Evolutionary conservation across 2,888 invertebrate genomes (phyloP).

Genomic region (Barypeithes pellucidus): DNA sequence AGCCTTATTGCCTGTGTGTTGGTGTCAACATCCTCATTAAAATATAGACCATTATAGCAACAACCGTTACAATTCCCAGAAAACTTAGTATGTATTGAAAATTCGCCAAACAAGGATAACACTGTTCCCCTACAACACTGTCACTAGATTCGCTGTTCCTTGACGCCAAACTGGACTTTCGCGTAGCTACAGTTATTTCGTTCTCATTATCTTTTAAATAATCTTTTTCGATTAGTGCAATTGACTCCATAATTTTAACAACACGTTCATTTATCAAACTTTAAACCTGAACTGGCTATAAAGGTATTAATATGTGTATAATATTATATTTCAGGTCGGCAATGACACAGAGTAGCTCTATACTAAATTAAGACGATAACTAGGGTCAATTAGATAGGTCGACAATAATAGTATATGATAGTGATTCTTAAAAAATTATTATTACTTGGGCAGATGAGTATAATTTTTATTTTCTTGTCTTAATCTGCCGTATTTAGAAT

Average conservation of each 20-base stretch:
- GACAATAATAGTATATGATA: background rate
- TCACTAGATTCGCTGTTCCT: slow-evolving; percentile 7
- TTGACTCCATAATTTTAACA: slow-evolving; percentile 35
- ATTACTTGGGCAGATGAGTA: too few relatives aligned
- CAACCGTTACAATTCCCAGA: slow-evolving; percentile 38
- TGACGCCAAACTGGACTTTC: background rate
- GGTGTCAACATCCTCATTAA: slow-evolving; percentile 44
- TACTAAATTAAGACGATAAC: background rate
- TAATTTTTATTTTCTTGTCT: too few relatives aligned
- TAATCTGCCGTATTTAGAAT: too few relatives aligned
- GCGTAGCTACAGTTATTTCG: background rate
- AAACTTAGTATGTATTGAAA: slow-evolving; percentile 45
- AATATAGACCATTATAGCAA: slow-evolving; percentile 35
- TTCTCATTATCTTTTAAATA: slow-evolving; percentile 15
- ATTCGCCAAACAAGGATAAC: slow-evolving; percentile 43
- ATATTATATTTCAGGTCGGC: background rate
- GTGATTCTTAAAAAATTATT: too few relatives aligned
- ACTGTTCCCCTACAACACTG: slow-evolving; percentile 19
- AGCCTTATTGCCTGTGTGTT: slow-evolving; percentile 22
- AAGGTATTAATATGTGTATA: too few relatives aligned
- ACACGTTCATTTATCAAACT: background rate
- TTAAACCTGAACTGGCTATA: background rate
- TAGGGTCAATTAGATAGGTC: slow-evolving; percentile 12
- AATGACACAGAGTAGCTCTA: background rate
- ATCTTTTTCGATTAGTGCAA: slow-evolving; percentile 43